A percentile compares a stretch with the other conserved stretches of the same genome.
phyloP scores from a whole-genome alignment of 2,113 vertebrate genomes.

The Chunga burmeisteri region DNA sequence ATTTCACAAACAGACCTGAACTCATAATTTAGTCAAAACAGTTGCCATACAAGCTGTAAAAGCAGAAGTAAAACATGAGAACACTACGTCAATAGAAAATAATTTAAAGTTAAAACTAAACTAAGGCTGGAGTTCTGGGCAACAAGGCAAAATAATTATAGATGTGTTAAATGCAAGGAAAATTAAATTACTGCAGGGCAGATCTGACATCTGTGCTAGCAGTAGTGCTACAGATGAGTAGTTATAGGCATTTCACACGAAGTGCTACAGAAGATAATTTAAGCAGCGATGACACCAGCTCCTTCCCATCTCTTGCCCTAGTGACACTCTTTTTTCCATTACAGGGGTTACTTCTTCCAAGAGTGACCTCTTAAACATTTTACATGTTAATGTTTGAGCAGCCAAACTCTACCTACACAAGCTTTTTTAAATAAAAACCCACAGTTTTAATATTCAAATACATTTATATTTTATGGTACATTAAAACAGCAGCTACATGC shows the following conservation, averaged over 20 bases:
- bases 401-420: not conserved
- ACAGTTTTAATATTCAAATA: not conserved
- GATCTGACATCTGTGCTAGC: not conserved
- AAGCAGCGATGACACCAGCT: not conserved
- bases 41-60: not conserved
- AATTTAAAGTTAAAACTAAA: not conserved
- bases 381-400: not conserved
- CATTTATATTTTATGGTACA: conserved; percentile 2
- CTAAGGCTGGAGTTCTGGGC: not conserved
- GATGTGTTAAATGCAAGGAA: not conserved
- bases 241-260: not conserved
- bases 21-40: not conserved
- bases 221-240: not conserved
- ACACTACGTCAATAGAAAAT: not conserved
- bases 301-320: not conserved
- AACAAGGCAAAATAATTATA: not conserved
- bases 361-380: not conserved
- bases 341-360: not conserved
- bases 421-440: not conserved
- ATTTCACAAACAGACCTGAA: not conserved
- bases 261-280: not conserved
- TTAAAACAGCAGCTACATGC: not conserved
- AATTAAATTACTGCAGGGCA: not conserved
- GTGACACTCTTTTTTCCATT: not conserved
- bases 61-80: not conserved